phyloP scores from a whole-genome alignment of 2,113 vertebrate species.

The Malaclemys terrapin region DNA sequence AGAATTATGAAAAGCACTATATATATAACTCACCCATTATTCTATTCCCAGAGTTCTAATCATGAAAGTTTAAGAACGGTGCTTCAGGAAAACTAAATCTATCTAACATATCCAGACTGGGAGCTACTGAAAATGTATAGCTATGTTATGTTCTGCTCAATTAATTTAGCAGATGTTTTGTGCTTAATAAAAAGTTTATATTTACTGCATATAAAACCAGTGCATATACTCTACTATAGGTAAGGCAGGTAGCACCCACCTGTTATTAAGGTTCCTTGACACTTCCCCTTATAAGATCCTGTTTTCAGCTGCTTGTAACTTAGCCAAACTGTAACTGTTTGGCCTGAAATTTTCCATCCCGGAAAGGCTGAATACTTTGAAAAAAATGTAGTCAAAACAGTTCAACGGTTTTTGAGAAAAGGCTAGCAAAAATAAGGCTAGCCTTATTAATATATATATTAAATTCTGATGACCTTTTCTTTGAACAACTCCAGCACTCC shows the following conservation, averaged over 20 bases:
- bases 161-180: not conserved
- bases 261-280: not conserved
- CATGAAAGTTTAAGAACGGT: not conserved
- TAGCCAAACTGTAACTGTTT: not conserved
- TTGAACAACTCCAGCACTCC: not conserved
- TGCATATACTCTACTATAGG: not conserved
- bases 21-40: not conserved
- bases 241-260: not conserved
- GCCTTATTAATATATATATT: not conserved
- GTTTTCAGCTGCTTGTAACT: not conserved
- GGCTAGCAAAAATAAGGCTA: not conserved
- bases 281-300: not conserved
- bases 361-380: not conserved
- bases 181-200: not conserved
- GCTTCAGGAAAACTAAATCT: not conserved
- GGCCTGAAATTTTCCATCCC: not conserved
- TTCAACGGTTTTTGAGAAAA: not conserved
- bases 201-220: not conserved
- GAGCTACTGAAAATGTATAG: not conserved
- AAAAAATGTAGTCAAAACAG: not conserved
- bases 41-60: not conserved
- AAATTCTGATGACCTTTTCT: not conserved
- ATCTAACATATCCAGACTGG: not conserved
- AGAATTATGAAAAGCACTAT: not conserved
- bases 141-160: not conserved